Percentiles rank a stretch among this genome's conserved stretches.
phyloP scores from a whole-genome alignment of 2,888 invertebrate species.

The Volucella bombylans region DNA sequence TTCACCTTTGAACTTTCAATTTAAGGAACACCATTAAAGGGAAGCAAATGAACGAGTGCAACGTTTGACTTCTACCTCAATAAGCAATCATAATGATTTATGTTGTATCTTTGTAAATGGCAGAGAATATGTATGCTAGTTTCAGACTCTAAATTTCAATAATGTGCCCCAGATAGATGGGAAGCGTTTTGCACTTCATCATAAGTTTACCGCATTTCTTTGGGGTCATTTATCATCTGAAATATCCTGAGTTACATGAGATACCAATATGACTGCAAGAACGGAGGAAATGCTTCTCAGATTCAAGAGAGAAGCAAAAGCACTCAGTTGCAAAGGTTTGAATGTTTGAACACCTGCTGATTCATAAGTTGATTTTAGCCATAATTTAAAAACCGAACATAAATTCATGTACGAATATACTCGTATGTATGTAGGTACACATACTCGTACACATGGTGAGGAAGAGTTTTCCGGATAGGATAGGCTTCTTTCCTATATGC shows the following conservation, averaged over 20 bases:
- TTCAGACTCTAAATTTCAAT: conserved; percentile 45
- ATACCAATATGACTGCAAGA: conserved; percentile 19
- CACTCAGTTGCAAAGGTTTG: not conserved
- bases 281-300: conserved; percentile 3
- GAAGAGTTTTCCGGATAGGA: not conserved
- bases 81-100: conserved; percentile 1
- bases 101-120: not conserved
- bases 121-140: conserved; percentile 13
- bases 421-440: no score
- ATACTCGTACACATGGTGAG: conserved; percentile 1
- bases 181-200: conserved; percentile 45
- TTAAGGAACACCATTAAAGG: not conserved
- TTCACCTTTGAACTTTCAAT: conserved; percentile 16
- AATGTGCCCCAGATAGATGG: conserved; percentile 7
- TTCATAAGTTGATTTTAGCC: conserved; percentile 63
- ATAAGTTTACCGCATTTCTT: conserved; percentile 37
- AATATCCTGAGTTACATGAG: conserved; percentile 10
- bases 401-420: conserved; percentile 34
- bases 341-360: conserved; percentile 53
- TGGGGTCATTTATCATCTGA: conserved; percentile 36
- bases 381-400: conserved; percentile 60
- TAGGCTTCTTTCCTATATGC: not conserved
- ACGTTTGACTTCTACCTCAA: conserved; percentile 24
- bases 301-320: conserved; percentile 1
- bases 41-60: not conserved